Evolutionary conservation across 92 coral and sea anemone species (phyloP).

Genomic region (Nematostella vectensis): DNA sequence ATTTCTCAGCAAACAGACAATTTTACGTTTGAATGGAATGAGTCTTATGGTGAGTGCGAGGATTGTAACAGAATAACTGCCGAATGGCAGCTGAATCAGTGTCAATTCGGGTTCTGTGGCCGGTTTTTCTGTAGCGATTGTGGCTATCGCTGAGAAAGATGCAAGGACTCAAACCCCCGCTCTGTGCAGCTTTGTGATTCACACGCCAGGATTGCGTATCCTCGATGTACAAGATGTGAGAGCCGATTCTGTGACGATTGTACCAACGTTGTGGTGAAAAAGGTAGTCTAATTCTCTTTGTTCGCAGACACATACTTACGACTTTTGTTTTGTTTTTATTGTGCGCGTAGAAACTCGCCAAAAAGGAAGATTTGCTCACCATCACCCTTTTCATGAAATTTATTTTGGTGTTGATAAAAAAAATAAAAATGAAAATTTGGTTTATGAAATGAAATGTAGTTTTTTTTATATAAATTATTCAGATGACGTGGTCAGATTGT

Average conservation of each 20-base stretch:
- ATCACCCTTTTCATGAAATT: too few species aligned
- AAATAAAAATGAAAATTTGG: background rate
- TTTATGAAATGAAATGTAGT: background rate
- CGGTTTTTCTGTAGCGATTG: slow-evolving; percentile 60
- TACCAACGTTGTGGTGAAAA: slow-evolving; percentile 37
- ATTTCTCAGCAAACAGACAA: slow-evolving; percentile 6
- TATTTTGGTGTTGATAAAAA: too few species aligned
- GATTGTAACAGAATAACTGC: slow-evolving; percentile 65
- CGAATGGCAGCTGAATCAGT: slow-evolving; percentile 62
- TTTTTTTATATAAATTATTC: slow-evolving; percentile 1
- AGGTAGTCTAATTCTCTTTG: too few species aligned
- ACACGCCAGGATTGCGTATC: slow-evolving; percentile 60
- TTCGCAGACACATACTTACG: too few species aligned
- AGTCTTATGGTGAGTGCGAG: slow-evolving; percentile 74
- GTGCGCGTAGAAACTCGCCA: background rate
- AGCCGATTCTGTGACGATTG: slow-evolving; percentile 74
- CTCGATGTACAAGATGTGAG: slow-evolving; percentile 53
- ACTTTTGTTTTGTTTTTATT: too few species aligned
- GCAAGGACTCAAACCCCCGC: slow-evolving; percentile 50
- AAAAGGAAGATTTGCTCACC: too few species aligned
- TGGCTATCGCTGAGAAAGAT: slow-evolving; percentile 68
- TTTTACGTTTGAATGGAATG: slow-evolving; percentile 14
- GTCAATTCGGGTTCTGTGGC: slow-evolving; percentile 84
- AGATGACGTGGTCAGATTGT: slow-evolving; percentile 3
- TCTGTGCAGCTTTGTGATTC: slow-evolving; percentile 50